A percentile compares a stretch with the other conserved stretches of the same genome.
These are phyloP conservation scores for Endotricha flammealis DNA, from an alignment of 2,888 invertebrate species.

Conservation along the genomic window DNA sequence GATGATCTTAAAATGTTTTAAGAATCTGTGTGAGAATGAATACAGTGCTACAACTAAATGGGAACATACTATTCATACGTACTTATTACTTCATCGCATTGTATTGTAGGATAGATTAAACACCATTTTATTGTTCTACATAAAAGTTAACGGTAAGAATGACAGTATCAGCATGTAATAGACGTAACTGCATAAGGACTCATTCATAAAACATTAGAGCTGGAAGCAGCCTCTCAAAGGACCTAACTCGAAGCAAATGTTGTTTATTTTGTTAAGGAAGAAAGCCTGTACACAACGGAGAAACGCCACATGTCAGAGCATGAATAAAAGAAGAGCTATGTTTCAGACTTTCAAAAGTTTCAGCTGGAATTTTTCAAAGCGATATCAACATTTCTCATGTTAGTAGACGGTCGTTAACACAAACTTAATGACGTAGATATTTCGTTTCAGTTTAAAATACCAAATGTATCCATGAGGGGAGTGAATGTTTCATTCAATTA, in stretches of 20 bases:
- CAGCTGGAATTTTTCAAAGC: constrained; percentile 63
- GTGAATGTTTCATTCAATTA: no score
- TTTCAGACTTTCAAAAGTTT: constrained; percentile 73
- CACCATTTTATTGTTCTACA: constrained; percentile 6
- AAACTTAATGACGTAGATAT: background rate
- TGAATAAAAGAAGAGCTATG: constrained; percentile 75
- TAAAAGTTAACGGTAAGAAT: constrained; percentile 12
- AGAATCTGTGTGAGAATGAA: constrained; percentile 42
- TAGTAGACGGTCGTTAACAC: constrained; percentile 34
- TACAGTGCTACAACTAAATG: constrained; percentile 29
- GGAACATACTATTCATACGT: background rate
- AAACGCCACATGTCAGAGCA: constrained; percentile 72
- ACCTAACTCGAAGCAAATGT: constrained; percentile 71
- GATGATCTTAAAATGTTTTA: constrained; percentile 70
- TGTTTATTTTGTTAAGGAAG: constrained; percentile 76
- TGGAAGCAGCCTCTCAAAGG: constrained; percentile 66
- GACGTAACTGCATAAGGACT: constrained; percentile 58
- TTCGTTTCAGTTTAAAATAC: background rate
- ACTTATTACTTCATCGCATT: background rate
- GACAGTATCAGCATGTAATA: constrained; percentile 27
- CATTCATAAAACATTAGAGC: constrained; percentile 71
- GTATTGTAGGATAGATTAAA: background rate
- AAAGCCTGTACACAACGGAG: constrained; percentile 69
- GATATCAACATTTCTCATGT: constrained; percentile 52
- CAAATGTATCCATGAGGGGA: no score